Conservation (phyloP, 2,797 vertebrate species). For the Darevskia mixta region DNA sequence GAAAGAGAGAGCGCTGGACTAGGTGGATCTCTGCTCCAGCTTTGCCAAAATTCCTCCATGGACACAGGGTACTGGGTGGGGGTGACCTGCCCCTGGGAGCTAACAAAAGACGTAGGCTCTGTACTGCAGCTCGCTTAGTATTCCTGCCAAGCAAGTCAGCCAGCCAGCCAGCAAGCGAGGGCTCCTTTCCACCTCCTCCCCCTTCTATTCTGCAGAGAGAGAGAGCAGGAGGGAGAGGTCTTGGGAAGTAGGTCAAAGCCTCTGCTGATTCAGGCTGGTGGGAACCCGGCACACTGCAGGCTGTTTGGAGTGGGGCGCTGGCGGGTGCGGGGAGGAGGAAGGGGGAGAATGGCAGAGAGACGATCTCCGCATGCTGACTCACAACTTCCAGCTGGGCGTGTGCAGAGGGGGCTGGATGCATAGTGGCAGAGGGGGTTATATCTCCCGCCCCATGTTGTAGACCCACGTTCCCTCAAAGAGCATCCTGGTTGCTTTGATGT, state of each 20-base stretch:
- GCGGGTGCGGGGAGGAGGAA: no score
- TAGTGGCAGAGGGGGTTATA: not conserved
- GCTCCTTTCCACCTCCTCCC: not conserved
- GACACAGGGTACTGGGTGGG: not conserved
- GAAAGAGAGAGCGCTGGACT: not conserved
- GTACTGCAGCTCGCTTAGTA: not conserved
- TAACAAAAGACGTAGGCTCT: not conserved
- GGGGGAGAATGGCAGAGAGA: not conserved
- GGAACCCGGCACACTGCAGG: slow-evolving; percentile 10
- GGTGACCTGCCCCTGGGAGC: not conserved
- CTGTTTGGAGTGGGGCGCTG: not conserved
- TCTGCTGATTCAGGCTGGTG: slow-evolving; percentile 23
- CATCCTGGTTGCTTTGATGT: not conserved
- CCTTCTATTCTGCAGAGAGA: slow-evolving; percentile 15
- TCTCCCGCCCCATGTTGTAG: not conserved
- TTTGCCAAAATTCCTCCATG: not conserved
- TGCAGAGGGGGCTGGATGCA: no score
- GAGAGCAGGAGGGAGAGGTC: not conserved
- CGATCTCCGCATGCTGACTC: slow-evolving; percentile 17
- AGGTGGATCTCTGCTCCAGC: not conserved
- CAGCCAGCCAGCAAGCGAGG: not conserved
- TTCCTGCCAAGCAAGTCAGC: not conserved
- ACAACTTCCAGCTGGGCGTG: not conserved
- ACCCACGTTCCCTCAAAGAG: not conserved
- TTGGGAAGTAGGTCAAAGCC: slow-evolving; percentile 36